Base-by-base conservation (phyloP, 2,113 vertebrate species). In the Helogale parvula region DNA sequence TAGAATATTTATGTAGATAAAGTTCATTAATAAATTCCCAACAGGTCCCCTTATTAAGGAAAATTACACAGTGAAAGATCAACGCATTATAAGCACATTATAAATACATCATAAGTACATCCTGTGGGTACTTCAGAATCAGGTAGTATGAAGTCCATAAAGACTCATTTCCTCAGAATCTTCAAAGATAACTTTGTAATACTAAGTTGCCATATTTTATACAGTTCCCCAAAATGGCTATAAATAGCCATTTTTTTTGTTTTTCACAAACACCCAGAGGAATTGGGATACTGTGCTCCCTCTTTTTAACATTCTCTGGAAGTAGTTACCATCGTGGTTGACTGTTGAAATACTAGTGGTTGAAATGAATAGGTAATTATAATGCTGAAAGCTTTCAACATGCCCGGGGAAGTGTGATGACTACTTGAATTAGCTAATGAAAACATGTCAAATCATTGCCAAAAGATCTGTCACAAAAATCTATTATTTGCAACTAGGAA, bases 371-470 rank as follows among this genome's bases (percentile, higher is more conserved):
- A 90, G 89, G 97, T 98, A 98, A 97, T 97, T 98, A 96, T 95
- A 66, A 86, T 90, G 81, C 95, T 98, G 98, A 98, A 97, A 98
- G 96, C 96, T 98, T 98, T 98, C 97, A 98, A 79, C 93, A 88
- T 93, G 96, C 89, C 88, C 97, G 95, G 93, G 94, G 95, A 98
- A 98, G 97, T 98, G 95, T 98, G 92, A 98, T 98, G 97, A 97
- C 96, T 98, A 92, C 54, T 98, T 93, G 94, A 98, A 98, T 98
- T 98, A 98, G 97, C 97, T 98, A 97, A 97, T 71, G 38, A 98
- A 98, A 98, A 98, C 95, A 98, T 97, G 96, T 97, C 95, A 98
- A 97, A 90, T 88, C 96, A 95, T 97, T 98, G 96, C 90, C 92
- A 95, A 93, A 97, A 98, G 92, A 97, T 97, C 96, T 98, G 96